Percentiles rank a stretch among this genome's conserved stretches.
phyloP scores from a whole-genome alignment of 2,888 invertebrate species.

The Netelia melanura region DNA sequence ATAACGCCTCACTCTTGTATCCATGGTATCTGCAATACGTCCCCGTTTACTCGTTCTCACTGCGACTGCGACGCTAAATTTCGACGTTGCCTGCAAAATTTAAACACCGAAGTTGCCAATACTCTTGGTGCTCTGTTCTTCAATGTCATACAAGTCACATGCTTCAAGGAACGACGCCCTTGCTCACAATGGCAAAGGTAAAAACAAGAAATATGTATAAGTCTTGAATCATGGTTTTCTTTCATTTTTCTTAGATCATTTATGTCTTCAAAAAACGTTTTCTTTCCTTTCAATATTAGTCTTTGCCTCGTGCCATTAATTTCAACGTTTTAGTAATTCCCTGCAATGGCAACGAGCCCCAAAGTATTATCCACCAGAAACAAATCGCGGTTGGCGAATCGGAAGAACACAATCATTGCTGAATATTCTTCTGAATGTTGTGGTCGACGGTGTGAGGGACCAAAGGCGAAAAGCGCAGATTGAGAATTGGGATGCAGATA shows the following conservation, averaged over 20 bases:
- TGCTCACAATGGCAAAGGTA: constrained; percentile 89
- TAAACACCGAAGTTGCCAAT: constrained; percentile 90
- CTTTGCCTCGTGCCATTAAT: constrained; percentile 24
- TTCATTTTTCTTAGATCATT: background rate
- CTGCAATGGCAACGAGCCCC: constrained; percentile 55
- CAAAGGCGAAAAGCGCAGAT: constrained; percentile 27
- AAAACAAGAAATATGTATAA: background rate
- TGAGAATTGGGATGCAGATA: constrained; percentile 17
- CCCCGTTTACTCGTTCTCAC: constrained; percentile 90
- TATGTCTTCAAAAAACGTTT: background rate
- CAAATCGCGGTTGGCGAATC: constrained; percentile 31
- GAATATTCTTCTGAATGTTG: constrained; percentile 59
- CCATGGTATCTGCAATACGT: constrained; percentile 89
- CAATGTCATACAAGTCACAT: constrained; percentile 90
- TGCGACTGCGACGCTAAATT: constrained; percentile 92
- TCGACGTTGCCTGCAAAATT: constrained; percentile 88
- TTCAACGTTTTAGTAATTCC: constrained; percentile 25
- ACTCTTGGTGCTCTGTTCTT: constrained; percentile 91
- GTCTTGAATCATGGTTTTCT: background rate
- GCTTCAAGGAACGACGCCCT: constrained; percentile 89
- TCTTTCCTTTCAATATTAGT: background rate
- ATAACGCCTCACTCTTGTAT: constrained; percentile 87
- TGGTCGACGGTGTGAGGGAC: constrained; percentile 53
- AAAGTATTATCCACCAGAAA: constrained; percentile 39
- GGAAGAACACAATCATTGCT: constrained; percentile 53